Conservation (phyloP, 2,113 vertebrate species). For the Syrmaticus mikado region DNA sequence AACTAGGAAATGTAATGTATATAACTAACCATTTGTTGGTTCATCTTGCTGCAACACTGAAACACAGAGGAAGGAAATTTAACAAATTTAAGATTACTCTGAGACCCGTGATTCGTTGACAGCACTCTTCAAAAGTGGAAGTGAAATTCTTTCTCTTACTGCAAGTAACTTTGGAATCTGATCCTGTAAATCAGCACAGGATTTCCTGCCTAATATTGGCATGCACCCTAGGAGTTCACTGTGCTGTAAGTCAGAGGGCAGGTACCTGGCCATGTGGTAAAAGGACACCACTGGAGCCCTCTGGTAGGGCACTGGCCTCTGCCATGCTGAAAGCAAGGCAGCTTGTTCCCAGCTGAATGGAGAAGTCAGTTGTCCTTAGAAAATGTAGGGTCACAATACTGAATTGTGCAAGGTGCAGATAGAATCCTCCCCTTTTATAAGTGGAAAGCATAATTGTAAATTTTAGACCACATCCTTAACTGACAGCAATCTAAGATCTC, state of each 20-base stretch:
- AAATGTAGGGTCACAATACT: not conserved
- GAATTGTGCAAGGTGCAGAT: not conserved
- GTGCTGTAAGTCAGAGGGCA: not conserved
- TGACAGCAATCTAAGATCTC: conserved; percentile 53
- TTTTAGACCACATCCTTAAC: conserved; percentile 17
- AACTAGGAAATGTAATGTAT: not conserved
- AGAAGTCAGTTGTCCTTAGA: not conserved
- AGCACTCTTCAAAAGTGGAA: not conserved
- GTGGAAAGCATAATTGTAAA: not conserved
- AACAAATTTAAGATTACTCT: not conserved
- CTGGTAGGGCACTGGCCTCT: not conserved
- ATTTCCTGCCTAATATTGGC: not conserved
- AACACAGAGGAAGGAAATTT: not conserved
- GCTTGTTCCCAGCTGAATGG: not conserved
- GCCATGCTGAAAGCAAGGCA: not conserved
- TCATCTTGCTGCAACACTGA: not conserved
- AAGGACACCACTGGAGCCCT: not conserved
- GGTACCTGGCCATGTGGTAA: not conserved
- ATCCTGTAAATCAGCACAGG: not conserved
- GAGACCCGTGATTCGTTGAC: not conserved
- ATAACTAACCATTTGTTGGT: not conserved
- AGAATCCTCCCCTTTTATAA: not conserved
- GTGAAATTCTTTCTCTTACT: not conserved
- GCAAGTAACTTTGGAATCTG: not conserved
- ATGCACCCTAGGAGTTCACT: not conserved